A percentile compares a stretch with the other conserved stretches of the same genome.
Evolutionary conservation across 2,113 vertebrate species (phyloP).

Genomic region (Spermophilus dauricus): DNA sequence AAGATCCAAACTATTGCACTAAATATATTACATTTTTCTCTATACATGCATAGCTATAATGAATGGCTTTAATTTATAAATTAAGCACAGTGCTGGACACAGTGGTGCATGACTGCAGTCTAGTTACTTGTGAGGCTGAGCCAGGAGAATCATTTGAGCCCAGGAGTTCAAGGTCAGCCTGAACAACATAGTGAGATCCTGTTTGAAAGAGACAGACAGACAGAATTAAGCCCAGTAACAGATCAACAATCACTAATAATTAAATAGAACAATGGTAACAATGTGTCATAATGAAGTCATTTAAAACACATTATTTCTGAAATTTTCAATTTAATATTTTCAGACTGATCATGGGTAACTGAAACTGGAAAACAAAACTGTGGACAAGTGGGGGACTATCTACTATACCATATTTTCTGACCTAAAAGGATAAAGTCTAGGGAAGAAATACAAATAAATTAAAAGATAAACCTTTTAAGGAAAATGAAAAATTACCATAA

Average conservation of each 20-base stretch:
- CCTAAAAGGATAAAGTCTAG: slow-evolving; percentile 20
- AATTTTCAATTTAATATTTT: not conserved
- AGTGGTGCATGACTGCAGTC: not conserved
- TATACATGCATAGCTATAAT: not conserved
- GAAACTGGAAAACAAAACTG: not conserved
- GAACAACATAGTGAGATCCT: not conserved
- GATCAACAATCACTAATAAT: not conserved
- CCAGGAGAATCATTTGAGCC: not conserved
- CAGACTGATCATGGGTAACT: not conserved
- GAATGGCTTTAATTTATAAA: not conserved
- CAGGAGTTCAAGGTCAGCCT: not conserved
- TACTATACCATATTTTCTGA: not conserved
- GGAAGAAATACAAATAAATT: slow-evolving; percentile 46
- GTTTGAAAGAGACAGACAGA: not conserved
- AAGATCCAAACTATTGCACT: not conserved
- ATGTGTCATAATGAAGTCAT: not conserved
- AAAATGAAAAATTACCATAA: not conserved
- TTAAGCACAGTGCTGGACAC: not conserved
- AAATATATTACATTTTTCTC: not conserved
- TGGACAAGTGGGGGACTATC: not conserved
- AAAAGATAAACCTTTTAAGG: slow-evolving; percentile 27
- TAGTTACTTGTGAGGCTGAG: not conserved
- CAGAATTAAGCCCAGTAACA: not conserved
- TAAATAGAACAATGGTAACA: not conserved
- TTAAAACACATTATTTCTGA: not conserved